phyloP scores from a whole-genome alignment of 2,113 vertebrate genomes.

The Hippolais icterina region DNA sequence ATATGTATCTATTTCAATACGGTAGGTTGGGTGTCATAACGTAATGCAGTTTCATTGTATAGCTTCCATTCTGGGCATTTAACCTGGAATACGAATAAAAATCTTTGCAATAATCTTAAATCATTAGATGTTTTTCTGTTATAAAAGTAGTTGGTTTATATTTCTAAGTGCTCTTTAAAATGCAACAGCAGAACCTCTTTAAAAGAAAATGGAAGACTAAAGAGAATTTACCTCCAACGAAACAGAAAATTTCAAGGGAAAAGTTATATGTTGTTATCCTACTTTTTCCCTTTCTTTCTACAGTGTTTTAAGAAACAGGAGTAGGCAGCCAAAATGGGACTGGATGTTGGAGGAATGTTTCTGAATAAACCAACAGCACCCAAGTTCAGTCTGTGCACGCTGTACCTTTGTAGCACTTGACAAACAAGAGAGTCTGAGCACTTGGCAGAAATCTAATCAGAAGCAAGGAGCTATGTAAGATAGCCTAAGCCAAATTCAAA shows the following conservation, averaged over 20 bases:
- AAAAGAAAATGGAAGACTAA: background rate
- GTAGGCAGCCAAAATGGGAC: background rate
- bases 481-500: background rate
- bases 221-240: background rate
- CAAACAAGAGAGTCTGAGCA: background rate
- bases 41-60: background rate
- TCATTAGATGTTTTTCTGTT: background rate
- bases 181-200: background rate
- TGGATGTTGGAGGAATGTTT: background rate
- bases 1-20: background rate
- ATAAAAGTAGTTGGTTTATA: background rate
- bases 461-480: background rate
- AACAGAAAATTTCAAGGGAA: background rate
- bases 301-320: background rate
- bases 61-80: background rate
- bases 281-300: background rate
- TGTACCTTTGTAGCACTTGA: background rate
- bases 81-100: background rate
- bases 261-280: background rate
- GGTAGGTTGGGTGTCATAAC: background rate
- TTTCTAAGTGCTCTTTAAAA: background rate
- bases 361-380: background rate
- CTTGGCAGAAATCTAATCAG: constrained; percentile 1
- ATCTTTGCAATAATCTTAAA: background rate
- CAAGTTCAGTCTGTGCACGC: fast-evolving